Conservation (phyloP, 2,797 vertebrate species). For the Tapera naevia region DNA sequence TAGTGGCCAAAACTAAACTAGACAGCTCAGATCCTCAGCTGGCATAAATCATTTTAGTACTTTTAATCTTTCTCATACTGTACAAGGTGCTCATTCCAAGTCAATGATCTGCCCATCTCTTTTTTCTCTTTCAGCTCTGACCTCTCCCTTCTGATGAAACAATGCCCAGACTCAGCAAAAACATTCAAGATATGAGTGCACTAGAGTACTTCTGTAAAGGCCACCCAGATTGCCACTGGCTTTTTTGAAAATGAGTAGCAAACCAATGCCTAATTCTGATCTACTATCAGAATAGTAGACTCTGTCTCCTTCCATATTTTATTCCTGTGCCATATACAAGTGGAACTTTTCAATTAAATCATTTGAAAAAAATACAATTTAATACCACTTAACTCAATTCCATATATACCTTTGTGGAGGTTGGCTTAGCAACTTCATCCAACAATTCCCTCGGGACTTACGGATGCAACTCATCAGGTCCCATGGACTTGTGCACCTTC, state of each 20-base stretch:
- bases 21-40: not conserved
- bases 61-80: slow-evolving; percentile 3
- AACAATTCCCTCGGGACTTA: too few species aligned
- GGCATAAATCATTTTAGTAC: slow-evolving; percentile 17
- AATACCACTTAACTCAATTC: not conserved
- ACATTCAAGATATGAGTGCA: not conserved
- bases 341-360: not conserved
- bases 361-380: not conserved
- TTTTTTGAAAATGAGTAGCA: not conserved
- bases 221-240: not conserved
- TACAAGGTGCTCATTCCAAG: not conserved
- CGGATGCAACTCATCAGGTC: too few species aligned
- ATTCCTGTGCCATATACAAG: not conserved
- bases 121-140: slow-evolving; percentile 27
- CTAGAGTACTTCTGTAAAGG: not conserved
- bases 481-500: too few species aligned
- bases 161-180: not conserved
- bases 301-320: not conserved
- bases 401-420: not conserved
- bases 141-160: not conserved
- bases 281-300: not conserved
- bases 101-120: not conserved
- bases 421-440: too few species aligned
- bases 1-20: slow-evolving; percentile 44
- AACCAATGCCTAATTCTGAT: not conserved